phyloP scores from a whole-genome alignment of 2,888 invertebrate species.

The Apotomis capreana region DNA sequence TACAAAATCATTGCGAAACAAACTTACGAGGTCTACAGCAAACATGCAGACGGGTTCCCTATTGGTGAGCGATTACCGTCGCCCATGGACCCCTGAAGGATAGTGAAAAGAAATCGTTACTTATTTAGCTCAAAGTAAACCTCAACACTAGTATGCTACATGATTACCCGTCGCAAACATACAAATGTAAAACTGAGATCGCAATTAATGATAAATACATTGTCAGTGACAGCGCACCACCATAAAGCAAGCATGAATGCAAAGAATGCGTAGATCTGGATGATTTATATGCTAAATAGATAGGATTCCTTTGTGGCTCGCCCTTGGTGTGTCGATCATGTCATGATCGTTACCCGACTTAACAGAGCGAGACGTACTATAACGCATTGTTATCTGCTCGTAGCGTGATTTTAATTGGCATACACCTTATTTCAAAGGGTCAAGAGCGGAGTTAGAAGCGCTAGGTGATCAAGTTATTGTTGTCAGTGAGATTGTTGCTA shows the following conservation, averaged over 20 bases:
- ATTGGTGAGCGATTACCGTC: too few relatives aligned
- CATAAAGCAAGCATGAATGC: not conserved
- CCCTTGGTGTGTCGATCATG: slow-evolving; percentile 61
- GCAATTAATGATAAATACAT: not conserved
- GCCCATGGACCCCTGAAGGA: too few relatives aligned
- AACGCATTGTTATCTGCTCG: slow-evolving; percentile 31
- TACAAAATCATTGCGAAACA: too few relatives aligned
- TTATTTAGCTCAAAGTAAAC: not conserved
- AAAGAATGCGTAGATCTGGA: slow-evolving; percentile 23
- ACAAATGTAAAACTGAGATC: not conserved
- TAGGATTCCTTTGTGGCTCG: slow-evolving; percentile 53
- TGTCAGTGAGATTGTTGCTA: slow-evolving; percentile 33
- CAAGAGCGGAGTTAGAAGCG: slow-evolving; percentile 6
- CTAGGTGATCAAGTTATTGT: not conserved
- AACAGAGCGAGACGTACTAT: slow-evolving; percentile 55
- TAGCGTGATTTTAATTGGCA: slow-evolving; percentile 11
- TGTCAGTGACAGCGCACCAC: not conserved
- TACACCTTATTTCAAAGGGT: slow-evolving; percentile 12
- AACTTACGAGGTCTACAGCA: too few relatives aligned
- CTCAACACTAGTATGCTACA: too few relatives aligned
- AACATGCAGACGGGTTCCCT: too few relatives aligned
- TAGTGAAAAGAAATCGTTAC: too few relatives aligned
- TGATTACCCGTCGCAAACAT: not conserved
- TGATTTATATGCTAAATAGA: slow-evolving; percentile 39
- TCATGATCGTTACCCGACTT: slow-evolving; percentile 50